These are phyloP conservation scores for Protobothrops flavoviridis DNA, from an alignment of 2,113 vertebrate genomes.

Conservation along the genomic window DNA sequence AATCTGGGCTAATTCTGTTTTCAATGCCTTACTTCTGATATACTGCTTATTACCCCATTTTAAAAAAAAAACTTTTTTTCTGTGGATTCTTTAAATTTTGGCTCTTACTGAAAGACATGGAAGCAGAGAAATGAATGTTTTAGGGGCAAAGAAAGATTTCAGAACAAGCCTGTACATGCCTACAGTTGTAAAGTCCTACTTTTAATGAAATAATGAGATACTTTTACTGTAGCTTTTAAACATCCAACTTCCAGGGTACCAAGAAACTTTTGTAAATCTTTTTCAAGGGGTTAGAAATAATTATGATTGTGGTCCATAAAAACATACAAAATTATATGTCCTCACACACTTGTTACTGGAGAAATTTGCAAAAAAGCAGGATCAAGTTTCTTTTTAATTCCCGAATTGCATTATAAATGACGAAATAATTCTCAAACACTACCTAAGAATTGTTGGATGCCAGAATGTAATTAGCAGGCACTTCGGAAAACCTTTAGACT, in stretches of 20 bases:
- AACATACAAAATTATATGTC: not conserved
- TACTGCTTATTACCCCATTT: not conserved
- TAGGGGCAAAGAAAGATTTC: not conserved
- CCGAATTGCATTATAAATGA: not conserved
- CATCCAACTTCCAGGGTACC: not conserved
- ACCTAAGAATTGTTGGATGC: constrained; percentile 65
- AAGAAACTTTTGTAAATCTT: not conserved
- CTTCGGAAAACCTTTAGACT: constrained; percentile 81
- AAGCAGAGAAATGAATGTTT: not conserved
- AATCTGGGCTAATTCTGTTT: not conserved
- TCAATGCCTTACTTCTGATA: not conserved
- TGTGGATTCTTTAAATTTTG: not conserved
- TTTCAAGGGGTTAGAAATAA: constrained; percentile 28
- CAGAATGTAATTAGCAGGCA: constrained; percentile 77
- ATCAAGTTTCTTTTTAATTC: constrained; percentile 17
- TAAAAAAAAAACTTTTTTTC: not conserved
- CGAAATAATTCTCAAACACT: constrained; percentile 39
- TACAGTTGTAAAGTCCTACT: not conserved
- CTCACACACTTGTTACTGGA: constrained; percentile 17
- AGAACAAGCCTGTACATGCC: not conserved
- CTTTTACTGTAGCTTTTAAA: constrained; percentile 3
- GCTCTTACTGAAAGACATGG: not conserved
- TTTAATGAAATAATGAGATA: not conserved
- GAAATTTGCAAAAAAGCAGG: constrained; percentile 23
- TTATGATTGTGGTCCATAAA: constrained; percentile 2